Percentiles rank a stretch among this genome's conserved stretches.
Conservation (phyloP, 1,140 invertebrate genomes). For the Acromyrmex heyeri region DNA sequence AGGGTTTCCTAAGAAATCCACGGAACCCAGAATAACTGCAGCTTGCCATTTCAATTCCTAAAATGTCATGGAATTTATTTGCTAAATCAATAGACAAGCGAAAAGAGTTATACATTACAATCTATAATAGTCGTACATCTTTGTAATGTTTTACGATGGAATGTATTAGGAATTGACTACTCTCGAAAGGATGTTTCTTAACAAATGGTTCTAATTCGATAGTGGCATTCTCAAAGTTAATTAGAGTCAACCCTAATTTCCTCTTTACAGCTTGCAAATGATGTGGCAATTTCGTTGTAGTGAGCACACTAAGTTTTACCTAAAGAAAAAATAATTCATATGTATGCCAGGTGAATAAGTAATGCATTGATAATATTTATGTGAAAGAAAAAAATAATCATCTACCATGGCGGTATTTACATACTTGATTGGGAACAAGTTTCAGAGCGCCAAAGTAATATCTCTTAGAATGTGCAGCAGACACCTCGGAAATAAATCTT, state of each 20-base stretch:
- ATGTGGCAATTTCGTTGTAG: constrained; percentile 92
- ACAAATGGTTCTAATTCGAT: constrained; percentile 96
- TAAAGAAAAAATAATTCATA: constrained; percentile 72
- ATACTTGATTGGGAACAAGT: constrained; percentile 91
- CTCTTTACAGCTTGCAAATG: constrained; percentile 94
- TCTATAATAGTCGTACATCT: constrained; percentile 87
- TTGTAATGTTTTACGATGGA: constrained; percentile 94
- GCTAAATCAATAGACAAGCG: constrained; percentile 5
- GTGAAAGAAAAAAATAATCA: neutral
- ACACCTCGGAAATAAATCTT: constrained; percentile 92
- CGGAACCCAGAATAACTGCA: constrained; percentile 97
- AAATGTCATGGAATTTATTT: neutral
- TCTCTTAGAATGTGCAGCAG: constrained; percentile 92
- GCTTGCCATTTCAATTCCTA: constrained; percentile 98
- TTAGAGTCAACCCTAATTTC: constrained; percentile 94
- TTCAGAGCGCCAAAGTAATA: constrained; percentile 97
- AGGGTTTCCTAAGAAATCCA: constrained; percentile 99
- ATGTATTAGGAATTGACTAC: constrained; percentile 92
- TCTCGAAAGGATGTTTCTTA: constrained; percentile 96
- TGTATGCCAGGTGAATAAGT: neutral
- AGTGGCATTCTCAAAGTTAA: constrained; percentile 98
- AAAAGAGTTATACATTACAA: constrained; percentile 4
- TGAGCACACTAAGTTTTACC: constrained; percentile 95
- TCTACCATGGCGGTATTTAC: constrained; percentile 35
- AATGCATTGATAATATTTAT: neutral